These are phyloP conservation scores for Tragopan temminckii DNA, from an alignment of 2,797 vertebrate species.

Conservation along the genomic window DNA sequence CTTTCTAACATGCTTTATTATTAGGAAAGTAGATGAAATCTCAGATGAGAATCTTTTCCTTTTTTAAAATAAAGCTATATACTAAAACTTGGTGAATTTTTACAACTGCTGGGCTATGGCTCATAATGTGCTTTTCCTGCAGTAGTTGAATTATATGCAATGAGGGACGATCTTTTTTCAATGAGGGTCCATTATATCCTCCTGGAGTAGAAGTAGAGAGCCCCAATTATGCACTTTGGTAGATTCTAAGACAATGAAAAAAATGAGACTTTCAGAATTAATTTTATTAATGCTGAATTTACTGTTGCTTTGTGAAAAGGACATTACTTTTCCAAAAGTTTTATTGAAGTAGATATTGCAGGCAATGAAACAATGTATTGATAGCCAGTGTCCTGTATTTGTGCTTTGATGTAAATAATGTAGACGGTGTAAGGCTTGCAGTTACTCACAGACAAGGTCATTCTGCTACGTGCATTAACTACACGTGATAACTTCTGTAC, in stretches of 20 bases:
- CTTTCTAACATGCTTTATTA: not conserved
- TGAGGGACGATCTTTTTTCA: conserved; percentile 44
- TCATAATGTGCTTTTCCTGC: conserved; percentile 41
- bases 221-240: not conserved
- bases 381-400: not conserved
- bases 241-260: conserved; percentile 29
- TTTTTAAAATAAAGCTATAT: not conserved
- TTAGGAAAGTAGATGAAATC: not conserved
- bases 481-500: not conserved
- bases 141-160: conserved; percentile 15
- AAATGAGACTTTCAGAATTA: not conserved
- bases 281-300: conserved; percentile 14
- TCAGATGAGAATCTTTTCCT: not conserved
- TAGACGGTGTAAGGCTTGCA: not conserved
- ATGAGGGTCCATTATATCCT: conserved; percentile 14
- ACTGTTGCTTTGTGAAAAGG: conserved; percentile 11
- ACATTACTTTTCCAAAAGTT: not conserved
- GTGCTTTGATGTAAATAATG: not conserved
- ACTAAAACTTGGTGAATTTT: not conserved
- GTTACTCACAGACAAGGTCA: not conserved
- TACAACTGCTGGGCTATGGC: conserved; percentile 2
- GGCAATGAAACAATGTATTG: not conserved
- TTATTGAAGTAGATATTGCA: not conserved
- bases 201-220: conserved; percentile 20
- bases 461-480: not conserved